Conservation (phyloP, 2,797 vertebrate species). For the Aulostomus chinensis region DNA sequence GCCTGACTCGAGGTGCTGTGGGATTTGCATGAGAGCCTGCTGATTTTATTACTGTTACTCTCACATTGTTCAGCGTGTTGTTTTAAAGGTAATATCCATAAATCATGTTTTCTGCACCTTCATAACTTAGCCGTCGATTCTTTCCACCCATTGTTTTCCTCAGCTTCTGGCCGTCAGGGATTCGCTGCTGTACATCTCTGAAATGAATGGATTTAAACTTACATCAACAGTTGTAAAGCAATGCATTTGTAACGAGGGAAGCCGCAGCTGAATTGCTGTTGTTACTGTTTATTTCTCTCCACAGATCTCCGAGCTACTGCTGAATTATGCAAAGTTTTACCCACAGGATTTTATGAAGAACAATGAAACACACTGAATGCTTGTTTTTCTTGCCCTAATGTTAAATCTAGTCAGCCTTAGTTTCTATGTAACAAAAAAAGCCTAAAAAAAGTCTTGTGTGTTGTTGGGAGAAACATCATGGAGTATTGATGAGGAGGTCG, state of each 20-base stretch:
- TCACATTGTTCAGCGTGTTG: neutral
- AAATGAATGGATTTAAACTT: slow-evolving; percentile 2
- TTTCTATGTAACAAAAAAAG: too few relatives aligned
- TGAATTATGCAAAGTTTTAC: neutral
- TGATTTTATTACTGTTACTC: too few relatives aligned
- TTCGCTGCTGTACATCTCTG: neutral
- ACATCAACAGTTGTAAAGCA: neutral
- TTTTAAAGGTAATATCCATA: neutral
- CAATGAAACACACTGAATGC: neutral
- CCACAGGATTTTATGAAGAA: neutral
- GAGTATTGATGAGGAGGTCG: too few relatives aligned
- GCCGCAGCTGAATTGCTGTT: neutral
- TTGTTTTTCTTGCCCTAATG: too few relatives aligned
- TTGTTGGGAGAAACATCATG: too few relatives aligned
- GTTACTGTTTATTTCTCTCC: neutral
- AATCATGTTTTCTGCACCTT: neutral
- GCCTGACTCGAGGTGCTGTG: too few relatives aligned
- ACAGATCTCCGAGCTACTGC: neutral
- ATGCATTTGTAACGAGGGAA: neutral
- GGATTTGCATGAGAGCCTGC: too few relatives aligned
- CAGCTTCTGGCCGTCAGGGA: neutral
- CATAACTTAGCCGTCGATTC: neutral
- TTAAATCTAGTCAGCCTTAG: too few relatives aligned
- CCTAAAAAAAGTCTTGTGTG: too few relatives aligned
- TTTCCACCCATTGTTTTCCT: neutral